Base-by-base conservation (phyloP, 2,797 vertebrate genomes). In the Sebastes melanostomus region DNA sequence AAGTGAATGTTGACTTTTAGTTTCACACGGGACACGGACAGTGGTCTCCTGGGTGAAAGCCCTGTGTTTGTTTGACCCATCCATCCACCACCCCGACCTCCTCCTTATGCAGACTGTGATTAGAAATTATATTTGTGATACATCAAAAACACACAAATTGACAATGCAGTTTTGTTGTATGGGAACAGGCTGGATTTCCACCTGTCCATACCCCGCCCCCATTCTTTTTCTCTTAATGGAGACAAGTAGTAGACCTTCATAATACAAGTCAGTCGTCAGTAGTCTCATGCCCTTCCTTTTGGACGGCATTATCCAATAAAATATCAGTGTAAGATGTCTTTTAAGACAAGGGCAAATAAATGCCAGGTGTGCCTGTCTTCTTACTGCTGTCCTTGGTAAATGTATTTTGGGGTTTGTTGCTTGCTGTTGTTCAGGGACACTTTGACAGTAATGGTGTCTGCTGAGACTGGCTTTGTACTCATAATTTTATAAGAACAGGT, bases 401-500 rank as follows among this genome's bases (percentile, higher is more conserved):
- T 72, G 22, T 42, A 62, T 36, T 63, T 60, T 25, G 25, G 12
- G 11, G 34, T 59, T 30, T 5, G 12, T 42, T 60, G 62, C 55
- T 68, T 74, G 61, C 56, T 60, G 63, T 56, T 66, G 38, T 71
- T 85, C 78, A 69, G 73, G 76, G 66, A 68, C 56, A 59, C 24
- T 68, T 68, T 72, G 20, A 32, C 60, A 14, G n/a, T 29, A 20
- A 36, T 24, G 34, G 52, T 59, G 54, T 66, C 42, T 27, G 20
- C 71, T 42, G 13, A 62, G 22, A 55, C 24, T 29, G 10, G 27
- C 5, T 73, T 38, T 36, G 29, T 50, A 5, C 11, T 54, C 52
- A 42, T 46, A 18, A 32, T 66, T 77, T 58, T 60, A 50, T 50
- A 72, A 60, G 14, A 55, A 66, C 32, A 24, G 18, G 13, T 50